phyloP scores from a whole-genome alignment of 2,888 invertebrate genomes.

The Hemaris fuciformis region DNA sequence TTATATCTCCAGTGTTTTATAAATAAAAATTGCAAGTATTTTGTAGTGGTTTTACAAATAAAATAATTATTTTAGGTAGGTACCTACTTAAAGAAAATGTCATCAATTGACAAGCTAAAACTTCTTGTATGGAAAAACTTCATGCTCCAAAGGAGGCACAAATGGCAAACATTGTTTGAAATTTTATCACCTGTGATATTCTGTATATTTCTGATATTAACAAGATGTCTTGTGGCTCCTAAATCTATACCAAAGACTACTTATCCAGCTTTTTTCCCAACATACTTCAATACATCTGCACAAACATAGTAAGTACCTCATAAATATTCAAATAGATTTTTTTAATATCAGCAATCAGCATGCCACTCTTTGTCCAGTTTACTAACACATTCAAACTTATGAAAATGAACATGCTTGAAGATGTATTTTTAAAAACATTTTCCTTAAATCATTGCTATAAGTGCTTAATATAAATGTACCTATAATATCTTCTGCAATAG shows the following conservation, averaged over 20 bases:
- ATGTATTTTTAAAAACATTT: too few species aligned
- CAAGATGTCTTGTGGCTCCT: conserved; percentile 86
- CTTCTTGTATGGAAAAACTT: conserved; percentile 94
- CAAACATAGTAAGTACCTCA: conserved; percentile 58
- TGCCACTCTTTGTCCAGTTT: too few species aligned
- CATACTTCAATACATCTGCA: conserved; percentile 64
- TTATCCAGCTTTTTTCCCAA: conserved; percentile 64
- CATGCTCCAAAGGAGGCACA: conserved; percentile 88
- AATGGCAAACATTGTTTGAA: conserved; percentile 86
- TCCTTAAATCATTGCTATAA: too few species aligned
- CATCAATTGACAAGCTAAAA: conserved; percentile 82
- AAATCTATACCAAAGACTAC: conserved; percentile 63
- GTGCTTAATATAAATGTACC: too few species aligned
- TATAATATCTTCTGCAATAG: too few species aligned
- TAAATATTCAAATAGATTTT: too few species aligned
- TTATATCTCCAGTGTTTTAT: neutral
- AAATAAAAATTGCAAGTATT: too few species aligned
- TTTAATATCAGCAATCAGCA: too few species aligned
- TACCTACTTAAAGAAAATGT: conserved; percentile 45
- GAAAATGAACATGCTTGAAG: too few species aligned
- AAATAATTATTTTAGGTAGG: neutral
- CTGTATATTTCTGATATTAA: conserved; percentile 85
- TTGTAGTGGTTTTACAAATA: neutral
- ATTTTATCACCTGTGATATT: conserved; percentile 86
- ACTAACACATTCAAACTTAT: neutral